These are phyloP conservation scores for Euzophera pinguis DNA, from an alignment of 2,888 invertebrate genomes.

Conservation along the genomic window DNA sequence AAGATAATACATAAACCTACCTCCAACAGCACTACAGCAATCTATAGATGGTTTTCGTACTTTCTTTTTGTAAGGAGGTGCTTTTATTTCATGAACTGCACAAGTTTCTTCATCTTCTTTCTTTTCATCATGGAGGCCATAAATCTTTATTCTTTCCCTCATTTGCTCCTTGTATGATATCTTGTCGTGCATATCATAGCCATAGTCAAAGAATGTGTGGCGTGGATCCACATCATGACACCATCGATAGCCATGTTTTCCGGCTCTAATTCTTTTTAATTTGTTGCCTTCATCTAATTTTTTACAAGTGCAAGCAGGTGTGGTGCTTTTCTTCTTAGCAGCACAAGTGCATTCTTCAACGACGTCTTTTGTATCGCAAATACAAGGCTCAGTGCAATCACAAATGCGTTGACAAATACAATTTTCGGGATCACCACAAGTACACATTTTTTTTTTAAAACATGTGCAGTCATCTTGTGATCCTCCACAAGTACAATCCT, in stretches of 20 bases:
- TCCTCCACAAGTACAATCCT: conserved; percentile 45
- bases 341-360: conserved; percentile 49
- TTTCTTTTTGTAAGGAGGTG: conserved; percentile 51
- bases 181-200: conserved; percentile 56
- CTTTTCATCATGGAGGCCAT: conserved; percentile 44
- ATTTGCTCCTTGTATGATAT: conserved; percentile 40
- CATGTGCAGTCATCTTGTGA: conserved; percentile 42
- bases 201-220: conserved; percentile 67
- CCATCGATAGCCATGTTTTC: conserved; percentile 66
- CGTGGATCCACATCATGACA: conserved; percentile 63
- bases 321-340: conserved; percentile 29
- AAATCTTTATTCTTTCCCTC: conserved; percentile 47
- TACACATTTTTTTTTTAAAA: conserved; percentile 44
- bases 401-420: conserved; percentile 56
- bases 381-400: conserved; percentile 52
- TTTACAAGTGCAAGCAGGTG: conserved; percentile 41
- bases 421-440: conserved; percentile 51
- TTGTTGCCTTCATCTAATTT: conserved; percentile 35
- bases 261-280: conserved; percentile 51
- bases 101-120: conserved; percentile 28
- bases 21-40: conserved; percentile 72
- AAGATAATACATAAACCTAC: conserved; percentile 29
- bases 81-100: conserved; percentile 37
- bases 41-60: conserved; percentile 58
- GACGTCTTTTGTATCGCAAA: conserved; percentile 45